Conservation (phyloP, 2,888 invertebrate genomes). For the Xestia xanthographa region DNA sequence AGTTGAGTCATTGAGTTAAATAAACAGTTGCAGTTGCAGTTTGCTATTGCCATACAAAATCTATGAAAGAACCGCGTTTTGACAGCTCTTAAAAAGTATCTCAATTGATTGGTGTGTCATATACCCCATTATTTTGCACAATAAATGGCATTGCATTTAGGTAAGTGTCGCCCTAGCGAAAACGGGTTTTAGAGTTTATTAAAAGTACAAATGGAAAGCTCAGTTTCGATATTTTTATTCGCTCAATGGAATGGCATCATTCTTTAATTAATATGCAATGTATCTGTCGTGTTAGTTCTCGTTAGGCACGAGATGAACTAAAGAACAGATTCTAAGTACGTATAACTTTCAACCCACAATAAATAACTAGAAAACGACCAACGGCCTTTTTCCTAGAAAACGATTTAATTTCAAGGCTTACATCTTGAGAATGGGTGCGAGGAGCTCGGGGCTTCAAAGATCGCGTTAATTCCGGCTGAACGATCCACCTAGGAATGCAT, state of each 20-base stretch:
- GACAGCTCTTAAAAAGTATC: too few relatives aligned
- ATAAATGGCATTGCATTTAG: neutral
- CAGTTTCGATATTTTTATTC: neutral
- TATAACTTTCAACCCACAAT: constrained; percentile 10
- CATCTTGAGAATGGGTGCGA: constrained; percentile 52
- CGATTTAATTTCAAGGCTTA: constrained; percentile 62
- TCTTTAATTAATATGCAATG: neutral
- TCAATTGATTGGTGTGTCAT: too few relatives aligned
- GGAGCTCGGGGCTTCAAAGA: constrained; percentile 34
- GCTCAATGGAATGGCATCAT: neutral
- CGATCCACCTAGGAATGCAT: constrained; percentile 63
- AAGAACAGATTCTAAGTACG: neutral
- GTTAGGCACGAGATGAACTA: neutral
- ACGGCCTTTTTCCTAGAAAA: constrained; percentile 51
- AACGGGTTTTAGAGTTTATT: neutral
- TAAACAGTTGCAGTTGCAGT: too few relatives aligned
- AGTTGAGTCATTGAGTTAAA: too few relatives aligned
- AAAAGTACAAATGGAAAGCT: neutral
- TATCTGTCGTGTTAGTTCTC: neutral
- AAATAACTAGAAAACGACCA: too few relatives aligned
- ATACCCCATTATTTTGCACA: neutral
- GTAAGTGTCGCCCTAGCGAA: neutral
- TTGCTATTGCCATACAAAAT: too few relatives aligned
- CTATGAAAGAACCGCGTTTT: too few relatives aligned
- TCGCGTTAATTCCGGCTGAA: constrained; percentile 61